Evolutionary conservation across 2,113 vertebrate genomes (phyloP).

Genomic region (Scolopax mira): DNA sequence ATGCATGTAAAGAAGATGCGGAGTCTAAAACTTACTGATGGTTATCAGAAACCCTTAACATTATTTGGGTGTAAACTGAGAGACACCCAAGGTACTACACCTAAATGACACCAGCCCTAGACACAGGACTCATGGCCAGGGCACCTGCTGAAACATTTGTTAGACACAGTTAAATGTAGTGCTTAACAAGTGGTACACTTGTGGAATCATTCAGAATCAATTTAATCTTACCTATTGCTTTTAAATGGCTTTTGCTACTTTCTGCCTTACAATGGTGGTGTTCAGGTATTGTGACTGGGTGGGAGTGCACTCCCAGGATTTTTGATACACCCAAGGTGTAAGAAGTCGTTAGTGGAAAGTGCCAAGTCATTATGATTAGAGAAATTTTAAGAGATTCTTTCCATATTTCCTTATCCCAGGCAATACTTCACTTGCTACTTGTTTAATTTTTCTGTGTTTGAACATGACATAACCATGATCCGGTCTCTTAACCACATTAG

Average conservation of each 20-base stretch:
- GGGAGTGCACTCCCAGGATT: not conserved
- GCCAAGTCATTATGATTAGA: not conserved
- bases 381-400: not conserved
- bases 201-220: not conserved
- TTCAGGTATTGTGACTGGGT: not conserved
- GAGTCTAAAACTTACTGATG: not conserved
- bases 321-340: not conserved
- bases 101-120: not conserved
- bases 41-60: not conserved
- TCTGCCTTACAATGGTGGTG: not conserved
- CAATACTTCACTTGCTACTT: not conserved
- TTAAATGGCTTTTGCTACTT: not conserved
- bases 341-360: not conserved
- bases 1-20: not conserved
- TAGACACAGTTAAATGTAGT: not conserved
- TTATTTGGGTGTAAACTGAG: not conserved
- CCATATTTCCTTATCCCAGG: not conserved
- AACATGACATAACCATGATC: not conserved
- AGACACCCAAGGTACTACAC: not conserved
- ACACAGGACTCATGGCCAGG: not conserved
- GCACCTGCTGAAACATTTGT: not conserved
- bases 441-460: not conserved
- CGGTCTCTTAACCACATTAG: not conserved
- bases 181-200: not conserved
- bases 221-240: not conserved